These are phyloP conservation scores for Phymanthus crucifer DNA, from an alignment of 92 coral and sea anemone species.

Conservation along the genomic window DNA sequence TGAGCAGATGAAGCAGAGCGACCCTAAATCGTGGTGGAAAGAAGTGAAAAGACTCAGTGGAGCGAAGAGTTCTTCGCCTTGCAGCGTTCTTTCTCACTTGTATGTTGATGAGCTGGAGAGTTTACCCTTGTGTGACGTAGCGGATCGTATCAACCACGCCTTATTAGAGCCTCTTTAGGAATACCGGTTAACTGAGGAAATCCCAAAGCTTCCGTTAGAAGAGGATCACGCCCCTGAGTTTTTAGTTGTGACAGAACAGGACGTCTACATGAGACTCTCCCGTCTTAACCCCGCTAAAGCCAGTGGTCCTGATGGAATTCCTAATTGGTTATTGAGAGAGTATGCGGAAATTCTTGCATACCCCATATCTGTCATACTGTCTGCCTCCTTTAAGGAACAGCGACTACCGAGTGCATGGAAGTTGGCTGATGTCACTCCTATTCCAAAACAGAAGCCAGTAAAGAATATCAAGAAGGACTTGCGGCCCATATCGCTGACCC, in stretches of 20 bases:
- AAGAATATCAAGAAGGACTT: conserved; percentile 44
- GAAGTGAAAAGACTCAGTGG: conserved; percentile 58
- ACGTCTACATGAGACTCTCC: conserved; percentile 32
- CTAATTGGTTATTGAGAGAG: too few species aligned
- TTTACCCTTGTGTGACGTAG: conserved; percentile 4
- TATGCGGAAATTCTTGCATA: conserved; percentile 8
- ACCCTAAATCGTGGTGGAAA: conserved; percentile 51
- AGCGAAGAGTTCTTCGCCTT: conserved; percentile 27
- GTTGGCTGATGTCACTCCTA: conserved; percentile 45
- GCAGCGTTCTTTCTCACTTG: conserved; percentile 40
- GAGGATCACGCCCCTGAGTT: conserved; percentile 39
- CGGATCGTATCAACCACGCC: too few species aligned
- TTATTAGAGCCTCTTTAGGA: too few species aligned
- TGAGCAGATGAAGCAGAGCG: conserved; percentile 21
- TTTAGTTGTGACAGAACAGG: conserved; percentile 33
- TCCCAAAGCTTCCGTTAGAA: conserved; percentile 34
- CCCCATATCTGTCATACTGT: conserved; percentile 29
- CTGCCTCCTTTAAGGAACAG: conserved; percentile 53
- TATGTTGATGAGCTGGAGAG: conserved; percentile 42
- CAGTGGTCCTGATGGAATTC: too few species aligned
- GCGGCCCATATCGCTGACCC: conserved; percentile 57
- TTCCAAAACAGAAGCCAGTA: conserved; percentile 55
- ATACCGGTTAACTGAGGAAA: conserved; percentile 28
- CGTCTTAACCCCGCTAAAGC: conserved; percentile 33
- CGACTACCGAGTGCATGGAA: conserved; percentile 42